A percentile compares a stretch with the other conserved stretches of the same genome.
phyloP scores from a whole-genome alignment of 1,140 invertebrate species.

The Zaprionus kolodkinae region DNA sequence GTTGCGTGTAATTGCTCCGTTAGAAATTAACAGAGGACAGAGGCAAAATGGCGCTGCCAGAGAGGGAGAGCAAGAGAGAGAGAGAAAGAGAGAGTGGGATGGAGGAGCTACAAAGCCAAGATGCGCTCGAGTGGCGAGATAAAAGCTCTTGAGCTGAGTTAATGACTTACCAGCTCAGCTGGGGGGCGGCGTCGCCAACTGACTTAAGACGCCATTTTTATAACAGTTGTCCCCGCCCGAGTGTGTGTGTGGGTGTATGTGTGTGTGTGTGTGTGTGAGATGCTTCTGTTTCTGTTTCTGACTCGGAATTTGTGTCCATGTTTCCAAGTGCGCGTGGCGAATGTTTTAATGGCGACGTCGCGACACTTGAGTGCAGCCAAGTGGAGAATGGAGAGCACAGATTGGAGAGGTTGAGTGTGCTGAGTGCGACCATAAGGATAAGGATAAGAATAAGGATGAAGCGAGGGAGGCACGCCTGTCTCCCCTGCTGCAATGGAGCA shows the following conservation, averaged over 20 bases:
- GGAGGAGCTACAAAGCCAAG: slow-evolving; percentile 22
- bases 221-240: slow-evolving; percentile 18
- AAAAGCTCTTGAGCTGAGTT: slow-evolving; percentile 79
- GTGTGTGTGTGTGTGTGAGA: not conserved
- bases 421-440: slow-evolving; percentile 38
- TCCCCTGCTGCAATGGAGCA: slow-evolving; percentile 27
- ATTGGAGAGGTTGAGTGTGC: not conserved
- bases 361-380: slow-evolving; percentile 73
- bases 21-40: slow-evolving; percentile 68
- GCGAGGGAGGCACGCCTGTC: not conserved
- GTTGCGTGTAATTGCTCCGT: slow-evolving; percentile 75
- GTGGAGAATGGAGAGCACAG: slow-evolving; percentile 29
- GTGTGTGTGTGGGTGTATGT: not conserved
- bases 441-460: slow-evolving; percentile 24
- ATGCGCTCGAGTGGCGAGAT: slow-evolving; percentile 78
- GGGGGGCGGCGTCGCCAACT: slow-evolving; percentile 47
- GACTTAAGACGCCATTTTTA: slow-evolving; percentile 80
- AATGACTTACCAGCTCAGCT: slow-evolving; percentile 70
- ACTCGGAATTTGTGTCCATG: slow-evolving; percentile 58
- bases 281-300: slow-evolving; percentile 36
- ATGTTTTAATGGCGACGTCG: slow-evolving; percentile 77
- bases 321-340: slow-evolving; percentile 72
- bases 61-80: slow-evolving; percentile 7
- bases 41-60: slow-evolving; percentile 64
- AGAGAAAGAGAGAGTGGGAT: not conserved